A percentile compares a stretch with the other conserved stretches of the same genome.
Evolutionary conservation across 2,797 vertebrate genomes (phyloP).

Genomic region (Masticophis lateralis): DNA sequence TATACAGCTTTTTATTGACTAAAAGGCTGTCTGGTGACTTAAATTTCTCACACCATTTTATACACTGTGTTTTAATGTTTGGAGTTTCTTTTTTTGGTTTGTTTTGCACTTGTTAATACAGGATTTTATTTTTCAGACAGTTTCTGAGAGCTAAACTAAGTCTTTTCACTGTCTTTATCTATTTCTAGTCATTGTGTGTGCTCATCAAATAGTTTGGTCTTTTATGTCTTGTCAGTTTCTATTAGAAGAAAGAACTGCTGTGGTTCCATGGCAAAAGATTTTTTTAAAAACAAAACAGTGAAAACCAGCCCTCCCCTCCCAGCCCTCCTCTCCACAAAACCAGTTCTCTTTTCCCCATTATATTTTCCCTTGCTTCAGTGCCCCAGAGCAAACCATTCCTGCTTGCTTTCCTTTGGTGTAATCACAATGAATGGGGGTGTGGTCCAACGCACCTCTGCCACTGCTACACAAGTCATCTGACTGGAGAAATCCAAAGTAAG

Average conservation of each 20-base stretch:
- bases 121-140: slow-evolving; percentile 79
- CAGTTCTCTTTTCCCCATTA: slow-evolving; percentile 43
- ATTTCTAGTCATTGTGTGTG: slow-evolving; percentile 79
- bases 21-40: slow-evolving; percentile 86
- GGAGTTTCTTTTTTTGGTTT: slow-evolving; percentile 78
- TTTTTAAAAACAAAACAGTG: background rate
- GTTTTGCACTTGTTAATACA: slow-evolving; percentile 93
- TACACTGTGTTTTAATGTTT: slow-evolving; percentile 98
- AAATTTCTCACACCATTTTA: slow-evolving; percentile 98
- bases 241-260: slow-evolving; percentile 77
- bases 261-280: slow-evolving; percentile 63
- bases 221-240: slow-evolving; percentile 78
- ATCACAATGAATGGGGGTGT: slow-evolving; percentile 64
- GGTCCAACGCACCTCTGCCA: slow-evolving; percentile 56
- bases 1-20: slow-evolving; percentile 88
- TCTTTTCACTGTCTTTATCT: slow-evolving; percentile 76
- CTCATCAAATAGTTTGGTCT: slow-evolving; percentile 77
- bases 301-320: slow-evolving; percentile 41
- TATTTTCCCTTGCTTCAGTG: slow-evolving; percentile 31
- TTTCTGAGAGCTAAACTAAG: slow-evolving; percentile 78
- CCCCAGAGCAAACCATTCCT: slow-evolving; percentile 60
- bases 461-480: slow-evolving; percentile 62
- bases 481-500: slow-evolving; percentile 56
- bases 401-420: slow-evolving; percentile 73
- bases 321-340: slow-evolving; percentile 59